These are phyloP conservation scores for Sinosuthora webbiana DNA, from an alignment of 2,113 vertebrate genomes.

Conservation along the genomic window DNA sequence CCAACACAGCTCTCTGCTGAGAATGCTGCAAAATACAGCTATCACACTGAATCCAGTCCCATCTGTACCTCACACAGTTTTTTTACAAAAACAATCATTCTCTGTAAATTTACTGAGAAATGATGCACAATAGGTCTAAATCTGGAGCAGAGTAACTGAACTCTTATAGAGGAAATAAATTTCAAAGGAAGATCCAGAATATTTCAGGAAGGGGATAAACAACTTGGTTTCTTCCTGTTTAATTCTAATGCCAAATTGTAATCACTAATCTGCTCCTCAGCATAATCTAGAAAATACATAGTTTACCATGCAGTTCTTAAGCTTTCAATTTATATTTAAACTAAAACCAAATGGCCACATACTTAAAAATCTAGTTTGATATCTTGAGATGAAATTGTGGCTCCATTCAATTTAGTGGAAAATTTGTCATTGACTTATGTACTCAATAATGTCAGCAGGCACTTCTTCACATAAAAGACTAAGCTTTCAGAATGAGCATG, in stretches of 20 bases:
- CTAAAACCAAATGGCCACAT: background rate
- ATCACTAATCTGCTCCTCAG: background rate
- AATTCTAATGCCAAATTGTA: background rate
- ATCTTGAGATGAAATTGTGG: background rate
- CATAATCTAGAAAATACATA: background rate
- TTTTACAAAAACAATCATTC: background rate
- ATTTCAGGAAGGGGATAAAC: background rate
- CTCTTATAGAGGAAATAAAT: background rate
- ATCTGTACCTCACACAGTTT: accelerated
- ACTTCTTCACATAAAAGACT: background rate
- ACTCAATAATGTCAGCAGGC: background rate
- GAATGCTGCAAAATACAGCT: background rate
- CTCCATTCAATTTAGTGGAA: background rate
- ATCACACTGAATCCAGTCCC: background rate
- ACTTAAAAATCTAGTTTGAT: background rate
- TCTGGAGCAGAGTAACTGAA: background rate
- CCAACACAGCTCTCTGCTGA: background rate
- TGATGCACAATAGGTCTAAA: background rate
- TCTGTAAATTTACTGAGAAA: background rate
- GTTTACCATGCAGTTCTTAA: background rate
- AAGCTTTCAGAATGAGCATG: slow-evolving; percentile 1
- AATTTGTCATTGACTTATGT: background rate
- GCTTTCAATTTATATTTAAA: background rate
- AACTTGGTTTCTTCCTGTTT: background rate
- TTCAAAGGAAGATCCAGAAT: slow-evolving; percentile 10